Evolutionary conservation across 2,113 vertebrate genomes (phyloP).

Genomic region (Mixornis gularis): DNA sequence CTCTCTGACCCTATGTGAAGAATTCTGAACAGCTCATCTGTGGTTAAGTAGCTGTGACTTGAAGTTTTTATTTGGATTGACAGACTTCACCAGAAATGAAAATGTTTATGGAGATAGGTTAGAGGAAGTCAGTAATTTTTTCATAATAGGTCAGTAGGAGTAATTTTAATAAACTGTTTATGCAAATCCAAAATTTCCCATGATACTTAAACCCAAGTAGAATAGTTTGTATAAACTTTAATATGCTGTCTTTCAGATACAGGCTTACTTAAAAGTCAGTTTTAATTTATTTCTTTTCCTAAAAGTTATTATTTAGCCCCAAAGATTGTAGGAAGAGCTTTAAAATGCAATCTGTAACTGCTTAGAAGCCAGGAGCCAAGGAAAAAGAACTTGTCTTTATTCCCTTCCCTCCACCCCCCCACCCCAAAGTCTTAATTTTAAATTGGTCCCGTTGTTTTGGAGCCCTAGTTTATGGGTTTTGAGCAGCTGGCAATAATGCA

Average conservation of each 20-base stretch:
- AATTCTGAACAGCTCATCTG: background rate
- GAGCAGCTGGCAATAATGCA: constrained; percentile 52
- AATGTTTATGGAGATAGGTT: background rate
- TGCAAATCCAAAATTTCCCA: background rate
- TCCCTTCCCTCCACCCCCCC: background rate
- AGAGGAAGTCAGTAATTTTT: background rate
- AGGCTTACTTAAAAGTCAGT: background rate
- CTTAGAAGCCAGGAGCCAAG: background rate
- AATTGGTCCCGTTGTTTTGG: background rate
- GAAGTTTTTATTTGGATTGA: background rate
- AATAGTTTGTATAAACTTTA: background rate
- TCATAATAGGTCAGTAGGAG: background rate
- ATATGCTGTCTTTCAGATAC: background rate
- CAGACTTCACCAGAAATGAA: background rate
- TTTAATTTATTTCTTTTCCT: background rate
- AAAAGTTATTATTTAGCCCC: background rate
- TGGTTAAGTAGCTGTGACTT: background rate
- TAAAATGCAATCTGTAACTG: background rate
- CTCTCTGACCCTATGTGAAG: background rate
- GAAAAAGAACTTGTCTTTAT: background rate
- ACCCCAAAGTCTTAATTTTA: constrained; percentile 17
- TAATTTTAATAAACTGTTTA: background rate
- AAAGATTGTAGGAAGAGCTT: background rate
- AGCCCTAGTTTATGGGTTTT: constrained; percentile 15
- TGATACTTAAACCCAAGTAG: background rate